Evolutionary conservation across 2,113 vertebrate species (phyloP), one percentile per base, ranked within the genome.

Genomic region (Stigmatopora nigra): DNA sequence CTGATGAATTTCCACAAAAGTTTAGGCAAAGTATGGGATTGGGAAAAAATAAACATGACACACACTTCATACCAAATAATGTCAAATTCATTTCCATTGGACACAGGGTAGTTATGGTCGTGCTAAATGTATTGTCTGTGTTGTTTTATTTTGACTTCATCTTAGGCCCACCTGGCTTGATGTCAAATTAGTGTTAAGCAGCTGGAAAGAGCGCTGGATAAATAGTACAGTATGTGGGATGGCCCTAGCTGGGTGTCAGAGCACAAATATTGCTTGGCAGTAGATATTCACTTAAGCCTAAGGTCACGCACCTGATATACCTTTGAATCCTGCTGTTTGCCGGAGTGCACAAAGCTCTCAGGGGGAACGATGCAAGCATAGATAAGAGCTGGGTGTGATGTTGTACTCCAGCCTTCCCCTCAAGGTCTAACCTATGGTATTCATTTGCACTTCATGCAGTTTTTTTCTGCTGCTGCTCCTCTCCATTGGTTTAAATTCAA

Each of bases 291-390:
- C 83, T 82, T 82, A 61, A 87, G 84, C 89, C 82, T 75, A 77
- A 72, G 87, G 88, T 89, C 87, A 80, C 82, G 87, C 88, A 88
- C 88, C 87, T 90, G 89, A 87, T 89, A 86, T 86, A 88, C 84
- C 87, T 90, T 87, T 87, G 86, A 87, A 85, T 86, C 83, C 75
- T 22, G 71, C 79, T 81, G 82, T 79, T 83, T 88, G 82, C 79
- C 82, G 79, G 64, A 85, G 86, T 85, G 79, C 59, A 84, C 79
- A 83, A 79, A 82, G 80, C 84, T 89, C 88, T 82, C 82, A 72
- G 75, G 73, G 75, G 81, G 80, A 70, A 75, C 73, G 75, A 86
- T 60, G 68, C 69, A 65, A 86, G 84, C 79, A 76, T 74, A 88
- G 88, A 90, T 87, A 91, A 88, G 78, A 87, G 87, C 83, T 76